A percentile compares a stretch with the other conserved stretches of the same genome.
Evolutionary conservation across 2,113 vertebrate species (phyloP).

Genomic region (Lathamus discolor): DNA sequence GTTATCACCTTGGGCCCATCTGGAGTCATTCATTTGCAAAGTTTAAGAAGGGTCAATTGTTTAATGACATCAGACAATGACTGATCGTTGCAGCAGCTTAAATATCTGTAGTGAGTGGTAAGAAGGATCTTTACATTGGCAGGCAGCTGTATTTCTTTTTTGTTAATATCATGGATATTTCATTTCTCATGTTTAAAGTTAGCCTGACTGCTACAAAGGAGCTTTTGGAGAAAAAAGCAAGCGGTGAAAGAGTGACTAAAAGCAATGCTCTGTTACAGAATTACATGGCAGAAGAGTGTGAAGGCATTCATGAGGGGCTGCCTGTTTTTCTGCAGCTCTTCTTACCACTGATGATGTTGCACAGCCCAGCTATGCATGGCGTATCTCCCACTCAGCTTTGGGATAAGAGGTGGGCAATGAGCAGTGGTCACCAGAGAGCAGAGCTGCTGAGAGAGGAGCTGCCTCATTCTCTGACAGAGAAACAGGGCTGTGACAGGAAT

Average conservation of each 20-base stretch:
- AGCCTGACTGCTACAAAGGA: background rate
- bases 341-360: background rate
- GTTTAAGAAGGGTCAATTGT: background rate
- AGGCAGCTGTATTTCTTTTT: background rate
- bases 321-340: background rate
- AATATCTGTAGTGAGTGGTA: background rate
- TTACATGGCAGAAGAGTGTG: background rate
- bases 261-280: too few relatives aligned
- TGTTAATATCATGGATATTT: background rate
- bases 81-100: background rate
- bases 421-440: background rate
- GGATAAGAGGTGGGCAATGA: background rate
- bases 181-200: background rate
- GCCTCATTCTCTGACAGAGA: background rate
- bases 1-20: background rate
- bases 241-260: background rate
- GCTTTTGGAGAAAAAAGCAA: background rate
- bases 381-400: rapidly evolving
- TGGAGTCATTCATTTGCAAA: background rate
- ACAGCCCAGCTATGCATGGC: background rate
- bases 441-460: background rate
- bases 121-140: background rate
- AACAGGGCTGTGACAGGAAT: background rate
- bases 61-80: background rate
- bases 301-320: background rate